phyloP scores from a whole-genome alignment of 2,113 vertebrate species.

The Nicator chloris region DNA sequence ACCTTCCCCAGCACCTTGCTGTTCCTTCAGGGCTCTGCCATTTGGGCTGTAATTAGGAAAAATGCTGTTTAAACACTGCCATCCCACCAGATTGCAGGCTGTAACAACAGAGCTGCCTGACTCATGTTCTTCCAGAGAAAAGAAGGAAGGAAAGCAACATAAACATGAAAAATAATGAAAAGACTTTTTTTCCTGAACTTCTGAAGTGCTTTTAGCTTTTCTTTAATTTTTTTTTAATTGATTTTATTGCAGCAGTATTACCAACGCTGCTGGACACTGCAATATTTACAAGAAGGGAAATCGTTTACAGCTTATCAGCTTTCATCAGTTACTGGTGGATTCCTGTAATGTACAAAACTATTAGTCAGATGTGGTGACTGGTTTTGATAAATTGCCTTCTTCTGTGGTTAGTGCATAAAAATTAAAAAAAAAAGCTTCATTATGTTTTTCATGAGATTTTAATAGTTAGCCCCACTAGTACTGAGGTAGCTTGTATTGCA shows the following conservation, averaged over 20 bases:
- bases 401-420: slow-evolving; percentile 20
- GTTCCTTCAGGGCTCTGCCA: slow-evolving; percentile 38
- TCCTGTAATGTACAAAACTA: slow-evolving; percentile 34
- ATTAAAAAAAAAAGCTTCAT: neutral
- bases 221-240: neutral
- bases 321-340: slow-evolving; percentile 25
- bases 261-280: neutral
- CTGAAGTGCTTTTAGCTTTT: neutral
- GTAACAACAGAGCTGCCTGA: neutral
- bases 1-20: neutral
- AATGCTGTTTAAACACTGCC: neutral
- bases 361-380: slow-evolving; percentile 30
- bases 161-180: neutral
- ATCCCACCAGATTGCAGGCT: slow-evolving; percentile 29
- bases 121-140: neutral
- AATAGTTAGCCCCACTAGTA: slow-evolving; percentile 8
- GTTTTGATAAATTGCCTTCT: slow-evolving; percentile 52
- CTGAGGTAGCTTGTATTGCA: neutral
- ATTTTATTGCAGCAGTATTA: slow-evolving; percentile 24
- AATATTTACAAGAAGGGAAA: slow-evolving; percentile 38
- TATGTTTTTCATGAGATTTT: slow-evolving; percentile 51
- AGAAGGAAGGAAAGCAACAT: neutral
- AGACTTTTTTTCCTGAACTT: neutral
- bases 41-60: neutral
- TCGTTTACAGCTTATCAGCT: slow-evolving; percentile 20